Percentiles rank a stretch among this genome's conserved stretches.
phyloP scores from a whole-genome alignment of 2,888 invertebrate species.

The Drosophila emarginata region DNA sequence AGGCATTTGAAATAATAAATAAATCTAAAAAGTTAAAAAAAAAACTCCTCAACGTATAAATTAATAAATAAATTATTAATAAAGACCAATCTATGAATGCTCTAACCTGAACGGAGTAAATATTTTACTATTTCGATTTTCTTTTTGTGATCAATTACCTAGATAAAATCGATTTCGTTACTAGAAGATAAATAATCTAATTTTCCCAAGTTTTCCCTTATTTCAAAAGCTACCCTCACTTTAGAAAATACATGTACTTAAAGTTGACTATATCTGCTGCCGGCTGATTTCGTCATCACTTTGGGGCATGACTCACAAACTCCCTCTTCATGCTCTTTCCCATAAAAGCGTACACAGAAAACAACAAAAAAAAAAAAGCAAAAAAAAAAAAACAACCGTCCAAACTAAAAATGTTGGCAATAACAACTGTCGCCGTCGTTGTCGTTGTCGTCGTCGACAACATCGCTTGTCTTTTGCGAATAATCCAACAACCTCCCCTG shows the following conservation, averaged over 20 bases:
- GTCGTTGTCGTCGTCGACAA: conserved; percentile 27
- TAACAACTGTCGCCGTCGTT: conserved; percentile 64
- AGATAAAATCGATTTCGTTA: not conserved
- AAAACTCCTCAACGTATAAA: too few relatives aligned
- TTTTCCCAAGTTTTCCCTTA: not conserved
- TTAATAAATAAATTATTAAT: too few relatives aligned
- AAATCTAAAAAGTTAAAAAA: too few relatives aligned
- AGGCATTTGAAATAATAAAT: too few relatives aligned
- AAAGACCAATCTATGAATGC: too few relatives aligned
- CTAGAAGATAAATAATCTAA: not conserved
- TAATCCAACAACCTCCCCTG: conserved; percentile 9
- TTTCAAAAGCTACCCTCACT: conserved; percentile 36
- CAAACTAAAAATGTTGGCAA: conserved; percentile 64
- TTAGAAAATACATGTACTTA: conserved; percentile 30
- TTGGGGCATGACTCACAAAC: conserved; percentile 56
- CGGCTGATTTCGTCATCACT: conserved; percentile 65
- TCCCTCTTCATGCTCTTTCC: not conserved
- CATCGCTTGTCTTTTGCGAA: conserved; percentile 31
- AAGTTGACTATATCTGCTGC: conserved; percentile 43
- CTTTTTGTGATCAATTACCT: too few relatives aligned
- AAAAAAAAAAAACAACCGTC: not conserved
- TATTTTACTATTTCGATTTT: too few relatives aligned
- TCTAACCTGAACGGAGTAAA: too few relatives aligned
- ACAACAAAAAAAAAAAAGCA: not conserved
- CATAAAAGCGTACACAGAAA: not conserved